Base-by-base conservation (phyloP, 2,113 vertebrate species). In the Gavia stellata region DNA sequence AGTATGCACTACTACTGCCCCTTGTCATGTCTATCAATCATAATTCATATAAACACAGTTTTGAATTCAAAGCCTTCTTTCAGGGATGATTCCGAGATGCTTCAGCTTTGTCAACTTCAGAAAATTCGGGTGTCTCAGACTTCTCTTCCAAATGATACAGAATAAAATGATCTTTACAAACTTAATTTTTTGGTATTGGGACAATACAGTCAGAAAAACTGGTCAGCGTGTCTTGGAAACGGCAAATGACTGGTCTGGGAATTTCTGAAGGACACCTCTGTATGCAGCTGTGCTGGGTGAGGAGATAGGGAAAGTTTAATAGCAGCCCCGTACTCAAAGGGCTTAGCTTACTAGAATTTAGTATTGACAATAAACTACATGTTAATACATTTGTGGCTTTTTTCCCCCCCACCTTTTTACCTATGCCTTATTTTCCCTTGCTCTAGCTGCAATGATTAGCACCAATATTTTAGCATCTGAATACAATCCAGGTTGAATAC, bases 31-130 rank as follows among this genome's bases (percentile, higher is more conserved):
- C 90, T 47, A 91, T 90, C 88, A 77, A 83, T 91, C 95, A 84
- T 65, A 80, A 91, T 53, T 81, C 95, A 40, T 29, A 93, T 70
- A 95, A 93, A 77, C 93, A 79, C 40, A 65, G 44, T 20, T 65
- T 13, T 36, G 61, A 71, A 93, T n/a, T 79, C 77, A 97, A 96
- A 93, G 94, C 72, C 49, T 86, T 49, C 86, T 84, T 86, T 85
- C 86, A 90, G 56, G 21, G 70, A 42, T 17, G 44, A 14, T 36
- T 72, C 77, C 0, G 0, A 91, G 56, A 74, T 1, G 4, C 61
- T 91, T 81, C 20, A 16, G 65, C 33, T 34, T 17, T 11, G 42
- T 36, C 44, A 94, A 81, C 50, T 86, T 78, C 1, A 24, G 72
- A 44, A 55, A 56, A 82, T 25, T 4, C 26, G 13, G 0, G 44